phyloP scores from a whole-genome alignment of 2,888 invertebrate species.

The Limulus polyphemus region DNA sequence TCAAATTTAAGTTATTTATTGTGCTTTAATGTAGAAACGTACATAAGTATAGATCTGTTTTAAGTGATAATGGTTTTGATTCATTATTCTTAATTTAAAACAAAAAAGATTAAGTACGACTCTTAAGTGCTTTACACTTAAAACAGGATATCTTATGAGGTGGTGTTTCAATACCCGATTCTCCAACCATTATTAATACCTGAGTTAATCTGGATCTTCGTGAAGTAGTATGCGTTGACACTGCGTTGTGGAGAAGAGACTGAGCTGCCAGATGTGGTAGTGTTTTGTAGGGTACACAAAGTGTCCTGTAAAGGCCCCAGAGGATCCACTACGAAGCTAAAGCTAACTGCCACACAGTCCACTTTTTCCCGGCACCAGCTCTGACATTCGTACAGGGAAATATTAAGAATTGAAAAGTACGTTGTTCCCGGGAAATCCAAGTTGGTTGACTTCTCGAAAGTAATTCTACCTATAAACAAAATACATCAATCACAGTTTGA shows the following conservation, averaged over 20 bases:
- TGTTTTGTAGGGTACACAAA: slow-evolving; percentile 77
- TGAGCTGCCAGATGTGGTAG: slow-evolving; percentile 79
- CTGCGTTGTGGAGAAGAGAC: slow-evolving; percentile 65
- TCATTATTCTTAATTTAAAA: too few species aligned
- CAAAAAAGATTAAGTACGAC: too few species aligned
- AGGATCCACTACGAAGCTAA: slow-evolving; percentile 85
- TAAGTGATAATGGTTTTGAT: too few species aligned
- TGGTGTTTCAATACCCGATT: too few species aligned
- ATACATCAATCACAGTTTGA: too few species aligned
- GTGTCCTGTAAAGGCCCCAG: slow-evolving; percentile 84
- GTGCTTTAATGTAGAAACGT: too few species aligned
- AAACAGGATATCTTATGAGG: too few species aligned
- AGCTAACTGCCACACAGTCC: slow-evolving; percentile 81
- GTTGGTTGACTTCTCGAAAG: slow-evolving; percentile 86
- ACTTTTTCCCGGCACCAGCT: slow-evolving; percentile 88
- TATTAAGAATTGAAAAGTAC: slow-evolving; percentile 81
- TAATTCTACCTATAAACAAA: slow-evolving; percentile 53
- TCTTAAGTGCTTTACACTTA: too few species aligned
- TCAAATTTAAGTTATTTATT: too few species aligned
- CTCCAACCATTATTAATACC: too few species aligned
- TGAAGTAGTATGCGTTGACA: slow-evolving; percentile 90
- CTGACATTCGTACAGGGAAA: slow-evolving; percentile 84
- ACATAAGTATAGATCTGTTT: too few species aligned
- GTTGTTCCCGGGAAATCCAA: slow-evolving; percentile 79
- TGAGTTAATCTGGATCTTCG: slow-evolving; percentile 74